Conservation (phyloP, 2,888 invertebrate genomes). For the Acanthococcus lagerstroemiae region DNA sequence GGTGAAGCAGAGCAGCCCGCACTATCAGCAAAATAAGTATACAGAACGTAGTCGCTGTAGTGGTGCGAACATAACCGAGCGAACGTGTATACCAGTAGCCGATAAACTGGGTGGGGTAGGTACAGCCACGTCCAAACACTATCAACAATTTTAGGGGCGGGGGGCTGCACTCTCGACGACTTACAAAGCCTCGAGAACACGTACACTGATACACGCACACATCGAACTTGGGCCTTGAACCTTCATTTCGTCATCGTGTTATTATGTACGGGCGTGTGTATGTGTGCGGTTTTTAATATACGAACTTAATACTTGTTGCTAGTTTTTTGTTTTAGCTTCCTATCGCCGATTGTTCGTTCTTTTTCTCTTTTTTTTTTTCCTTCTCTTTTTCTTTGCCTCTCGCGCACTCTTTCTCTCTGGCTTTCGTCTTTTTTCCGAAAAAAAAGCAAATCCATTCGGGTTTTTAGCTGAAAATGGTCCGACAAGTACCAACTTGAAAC, state of each 20-base stretch:
- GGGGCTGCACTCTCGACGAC: conserved; percentile 7
- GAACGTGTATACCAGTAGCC: too few species aligned
- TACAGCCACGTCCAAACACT: conserved; percentile 14
- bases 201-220: background rate
- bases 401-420: too few species aligned
- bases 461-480: too few species aligned
- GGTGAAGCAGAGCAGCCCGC: background rate
- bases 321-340: too few species aligned
- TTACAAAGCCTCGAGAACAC: conserved; percentile 12
- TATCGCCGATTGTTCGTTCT: too few species aligned
- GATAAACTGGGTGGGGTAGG: conserved; percentile 25
- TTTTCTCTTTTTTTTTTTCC: too few species aligned
- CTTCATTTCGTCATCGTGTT: conserved; percentile 17
- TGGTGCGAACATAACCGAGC: background rate
- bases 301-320: too few species aligned
- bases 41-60: background rate
- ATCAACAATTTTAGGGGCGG: conserved; percentile 5
- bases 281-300: background rate
- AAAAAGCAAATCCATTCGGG: too few species aligned
- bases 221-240: conserved; percentile 15
- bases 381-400: too few species aligned
- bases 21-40: background rate
- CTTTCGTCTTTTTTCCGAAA: too few species aligned
- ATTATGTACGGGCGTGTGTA: conserved; percentile 1
- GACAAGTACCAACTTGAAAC: too few species aligned